A percentile compares a stretch with the other conserved stretches of the same genome.
Conservation (phyloP, 2,113 vertebrate species). For the Thunnus maccoyii region DNA sequence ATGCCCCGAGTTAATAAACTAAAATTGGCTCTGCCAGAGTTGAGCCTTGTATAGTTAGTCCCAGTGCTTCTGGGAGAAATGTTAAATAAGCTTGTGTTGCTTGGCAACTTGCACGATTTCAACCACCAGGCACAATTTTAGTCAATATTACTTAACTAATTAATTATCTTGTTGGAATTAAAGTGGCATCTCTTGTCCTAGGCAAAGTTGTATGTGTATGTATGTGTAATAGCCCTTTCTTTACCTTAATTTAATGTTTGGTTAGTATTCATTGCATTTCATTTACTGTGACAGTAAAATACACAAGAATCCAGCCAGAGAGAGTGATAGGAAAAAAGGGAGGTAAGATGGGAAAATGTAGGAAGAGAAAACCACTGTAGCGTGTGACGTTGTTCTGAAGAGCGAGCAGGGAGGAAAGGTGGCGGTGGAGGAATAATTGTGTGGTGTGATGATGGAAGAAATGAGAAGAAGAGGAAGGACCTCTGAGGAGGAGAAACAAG, state of each 20-base stretch:
- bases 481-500: conserved; percentile 20
- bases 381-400: conserved; percentile 31
- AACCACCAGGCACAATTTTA: conserved; percentile 23
- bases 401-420: neutral
- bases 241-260: neutral
- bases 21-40: conserved; percentile 44
- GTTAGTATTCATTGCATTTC: conserved; percentile 3
- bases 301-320: neutral
- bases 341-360: neutral
- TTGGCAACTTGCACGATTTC: conserved; percentile 45
- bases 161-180: conserved; percentile 17
- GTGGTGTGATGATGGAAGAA: conserved; percentile 23
- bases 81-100: conserved; percentile 42
- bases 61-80: conserved; percentile 32
- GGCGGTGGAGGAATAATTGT: conserved; percentile 34
- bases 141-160: conserved; percentile 18
- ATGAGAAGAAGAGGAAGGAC: conserved; percentile 7
- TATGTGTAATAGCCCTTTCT: too few species aligned
- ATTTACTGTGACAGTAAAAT: conserved; percentile 17
- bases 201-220: neutral
- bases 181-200: conserved; percentile 37
- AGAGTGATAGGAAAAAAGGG: neutral
- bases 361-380: conserved; percentile 25
- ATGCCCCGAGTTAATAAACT: conserved; percentile 37
- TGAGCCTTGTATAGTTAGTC: conserved; percentile 10